A percentile compares a stretch with the other conserved stretches of the same genome.
Conservation (phyloP, 2,888 invertebrate species). For the Apantesis nais region DNA sequence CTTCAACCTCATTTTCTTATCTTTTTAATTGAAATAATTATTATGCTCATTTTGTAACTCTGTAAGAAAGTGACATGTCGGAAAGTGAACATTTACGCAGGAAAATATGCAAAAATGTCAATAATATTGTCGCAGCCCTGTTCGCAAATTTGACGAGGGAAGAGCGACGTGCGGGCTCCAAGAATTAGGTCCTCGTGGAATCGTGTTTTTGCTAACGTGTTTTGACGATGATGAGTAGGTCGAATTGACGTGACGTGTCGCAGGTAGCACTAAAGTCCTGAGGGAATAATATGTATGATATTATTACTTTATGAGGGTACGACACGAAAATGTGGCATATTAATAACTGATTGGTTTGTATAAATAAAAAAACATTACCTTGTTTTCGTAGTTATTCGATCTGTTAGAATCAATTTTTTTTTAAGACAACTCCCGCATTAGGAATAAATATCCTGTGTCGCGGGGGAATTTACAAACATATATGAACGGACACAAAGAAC, state of each 20-base stretch:
- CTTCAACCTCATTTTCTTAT: too few species aligned
- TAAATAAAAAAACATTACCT: not conserved
- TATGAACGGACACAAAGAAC: too few species aligned
- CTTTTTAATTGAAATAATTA: not conserved
- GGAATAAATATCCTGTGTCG: too few species aligned
- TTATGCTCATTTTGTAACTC: not conserved
- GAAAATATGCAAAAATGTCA: slow-evolving; percentile 6
- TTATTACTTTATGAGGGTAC: slow-evolving; percentile 39
- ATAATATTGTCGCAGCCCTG: slow-evolving; percentile 61
- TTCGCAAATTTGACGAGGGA: slow-evolving; percentile 70
- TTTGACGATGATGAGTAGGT: slow-evolving; percentile 64
- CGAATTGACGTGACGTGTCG: slow-evolving; percentile 55
- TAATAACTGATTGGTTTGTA: slow-evolving; percentile 4
- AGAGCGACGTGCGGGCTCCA: slow-evolving; percentile 67
- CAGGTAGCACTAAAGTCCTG: slow-evolving; percentile 36
- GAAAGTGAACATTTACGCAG: not conserved
- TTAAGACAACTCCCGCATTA: too few species aligned
- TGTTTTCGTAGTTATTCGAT: not conserved
- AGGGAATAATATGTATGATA: slow-evolving; percentile 29
- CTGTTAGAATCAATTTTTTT: too few species aligned
- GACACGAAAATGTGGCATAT: slow-evolving; percentile 13
- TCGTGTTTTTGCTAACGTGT: slow-evolving; percentile 69
- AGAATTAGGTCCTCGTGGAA: slow-evolving; percentile 72
- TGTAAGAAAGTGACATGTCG: not conserved
- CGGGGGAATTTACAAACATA: too few species aligned